A percentile compares a stretch with the other conserved stretches of the same genome.
Evolutionary conservation across 2,797 vertebrate genomes (phyloP).

Genomic region (Tenualosa ilisha): DNA sequence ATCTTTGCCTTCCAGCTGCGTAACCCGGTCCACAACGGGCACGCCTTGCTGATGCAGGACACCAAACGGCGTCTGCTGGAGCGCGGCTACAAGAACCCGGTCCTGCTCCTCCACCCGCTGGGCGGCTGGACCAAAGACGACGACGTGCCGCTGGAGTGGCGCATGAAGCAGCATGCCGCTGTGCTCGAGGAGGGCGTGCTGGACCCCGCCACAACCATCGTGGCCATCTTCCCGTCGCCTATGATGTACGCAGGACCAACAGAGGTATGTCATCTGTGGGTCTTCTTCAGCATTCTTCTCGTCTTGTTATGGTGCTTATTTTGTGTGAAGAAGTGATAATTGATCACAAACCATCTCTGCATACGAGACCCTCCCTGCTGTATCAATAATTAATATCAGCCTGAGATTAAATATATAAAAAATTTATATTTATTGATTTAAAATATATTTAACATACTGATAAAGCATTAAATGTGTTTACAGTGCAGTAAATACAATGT

Average conservation of each 20-base stretch:
- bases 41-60: slow-evolving; percentile 95
- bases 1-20: slow-evolving; percentile 96
- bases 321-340: too few species aligned
- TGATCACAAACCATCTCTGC: neutral
- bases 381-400: neutral
- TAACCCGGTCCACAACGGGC: slow-evolving; percentile 94
- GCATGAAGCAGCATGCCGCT: slow-evolving; percentile 83
- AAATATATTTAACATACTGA: too few species aligned
- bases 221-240: slow-evolving; percentile 96
- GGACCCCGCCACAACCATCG: slow-evolving; percentile 84
- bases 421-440: too few species aligned
- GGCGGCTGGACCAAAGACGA: slow-evolving; percentile 89
- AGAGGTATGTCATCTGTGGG: neutral
- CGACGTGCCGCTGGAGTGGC: slow-evolving; percentile 81
- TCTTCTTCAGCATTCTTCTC: neutral
- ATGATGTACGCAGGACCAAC: slow-evolving; percentile 90
- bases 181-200: slow-evolving; percentile 84
- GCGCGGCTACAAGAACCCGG: slow-evolving; percentile 85
- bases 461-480: too few species aligned
- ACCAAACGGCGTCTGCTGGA: slow-evolving; percentile 85
- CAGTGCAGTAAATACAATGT: neutral
- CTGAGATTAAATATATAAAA: neutral
- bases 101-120: slow-evolving; percentile 83
- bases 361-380: neutral
- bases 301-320: too few species aligned